A percentile compares a stretch with the other conserved stretches of the same genome.
phyloP scores from a whole-genome alignment of 2,797 vertebrate genomes.

The Crocodylus rhombifer region DNA sequence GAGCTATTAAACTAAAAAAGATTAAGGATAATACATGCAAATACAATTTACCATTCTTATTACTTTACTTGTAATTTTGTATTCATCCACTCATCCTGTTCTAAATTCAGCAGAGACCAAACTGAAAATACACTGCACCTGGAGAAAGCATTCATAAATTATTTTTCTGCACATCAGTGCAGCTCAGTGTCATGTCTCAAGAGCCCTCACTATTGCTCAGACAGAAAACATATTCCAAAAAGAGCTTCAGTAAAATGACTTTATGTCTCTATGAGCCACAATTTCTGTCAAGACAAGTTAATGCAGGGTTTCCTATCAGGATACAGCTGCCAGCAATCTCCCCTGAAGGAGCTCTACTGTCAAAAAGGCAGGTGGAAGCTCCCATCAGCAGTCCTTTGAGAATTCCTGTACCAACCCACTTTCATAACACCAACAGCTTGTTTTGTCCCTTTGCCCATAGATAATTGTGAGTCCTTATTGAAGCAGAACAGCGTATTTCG shows the following conservation, averaged over 20 bases:
- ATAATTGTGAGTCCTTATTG: neutral
- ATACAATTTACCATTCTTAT: neutral
- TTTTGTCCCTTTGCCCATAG: neutral
- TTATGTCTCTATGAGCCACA: fast-evolving
- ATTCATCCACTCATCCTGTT: neutral
- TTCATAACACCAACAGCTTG: neutral
- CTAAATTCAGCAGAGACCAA: neutral
- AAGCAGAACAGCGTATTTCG: fast-evolving
- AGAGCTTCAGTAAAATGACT: neutral
- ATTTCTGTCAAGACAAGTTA: neutral
- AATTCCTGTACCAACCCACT: neutral
- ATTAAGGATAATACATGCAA: neutral
- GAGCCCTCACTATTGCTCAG: neutral
- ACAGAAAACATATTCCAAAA: neutral
- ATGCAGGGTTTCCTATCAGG: fast-evolving
- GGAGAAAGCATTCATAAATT: neutral
- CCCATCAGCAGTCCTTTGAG: neutral
- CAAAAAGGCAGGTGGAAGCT: neutral
- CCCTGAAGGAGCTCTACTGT: neutral
- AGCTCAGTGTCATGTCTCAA: neutral
- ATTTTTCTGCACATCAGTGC: neutral
- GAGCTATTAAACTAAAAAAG: neutral
- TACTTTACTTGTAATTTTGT: neutral
- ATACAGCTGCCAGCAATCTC: neutral
- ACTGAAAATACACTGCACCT: neutral